Percentiles rank a stretch among this genome's conserved stretches.
These are phyloP conservation scores for Pollenia angustigena DNA, from an alignment of 2,888 invertebrate genomes.

Conservation along the genomic window DNA sequence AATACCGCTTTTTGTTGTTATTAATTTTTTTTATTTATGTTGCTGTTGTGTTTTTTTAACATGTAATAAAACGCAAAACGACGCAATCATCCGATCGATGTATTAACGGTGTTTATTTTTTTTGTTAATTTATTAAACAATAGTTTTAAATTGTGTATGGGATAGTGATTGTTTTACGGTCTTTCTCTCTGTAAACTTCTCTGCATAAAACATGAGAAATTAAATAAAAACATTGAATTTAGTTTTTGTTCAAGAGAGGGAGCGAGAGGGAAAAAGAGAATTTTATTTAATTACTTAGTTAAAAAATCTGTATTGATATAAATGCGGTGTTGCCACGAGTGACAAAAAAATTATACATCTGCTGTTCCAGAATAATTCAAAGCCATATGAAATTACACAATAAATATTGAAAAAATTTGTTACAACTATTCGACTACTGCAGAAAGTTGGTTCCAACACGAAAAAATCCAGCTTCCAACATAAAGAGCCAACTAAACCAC, in stretches of 20 bases:
- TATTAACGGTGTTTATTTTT: slow-evolving; percentile 31
- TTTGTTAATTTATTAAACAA: slow-evolving; percentile 50
- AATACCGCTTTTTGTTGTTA: slow-evolving; percentile 36
- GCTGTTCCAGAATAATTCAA: background rate
- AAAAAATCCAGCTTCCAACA: no score
- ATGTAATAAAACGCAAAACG: slow-evolving; percentile 60
- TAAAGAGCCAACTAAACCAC: no score
- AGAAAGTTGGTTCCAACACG: no score
- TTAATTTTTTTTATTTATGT: slow-evolving; percentile 3
- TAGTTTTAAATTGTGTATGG: slow-evolving; percentile 41
- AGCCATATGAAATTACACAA: background rate
- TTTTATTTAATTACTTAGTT: background rate
- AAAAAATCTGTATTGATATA: background rate
- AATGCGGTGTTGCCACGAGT: no score
- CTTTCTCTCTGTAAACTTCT: slow-evolving; percentile 13
- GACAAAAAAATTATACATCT: background rate
- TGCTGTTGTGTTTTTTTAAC: slow-evolving; percentile 33
- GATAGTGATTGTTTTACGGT: slow-evolving; percentile 12
- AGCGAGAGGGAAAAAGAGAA: background rate
- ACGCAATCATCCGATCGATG: slow-evolving; percentile 57
- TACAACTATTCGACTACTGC: no score
- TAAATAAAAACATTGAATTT: background rate
- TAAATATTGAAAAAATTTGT: no score
- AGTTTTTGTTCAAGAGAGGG: background rate
- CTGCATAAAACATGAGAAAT: slow-evolving; percentile 14